Conservation (phyloP, 2,888 invertebrate genomes). For the Odontothrips loti region DNA sequence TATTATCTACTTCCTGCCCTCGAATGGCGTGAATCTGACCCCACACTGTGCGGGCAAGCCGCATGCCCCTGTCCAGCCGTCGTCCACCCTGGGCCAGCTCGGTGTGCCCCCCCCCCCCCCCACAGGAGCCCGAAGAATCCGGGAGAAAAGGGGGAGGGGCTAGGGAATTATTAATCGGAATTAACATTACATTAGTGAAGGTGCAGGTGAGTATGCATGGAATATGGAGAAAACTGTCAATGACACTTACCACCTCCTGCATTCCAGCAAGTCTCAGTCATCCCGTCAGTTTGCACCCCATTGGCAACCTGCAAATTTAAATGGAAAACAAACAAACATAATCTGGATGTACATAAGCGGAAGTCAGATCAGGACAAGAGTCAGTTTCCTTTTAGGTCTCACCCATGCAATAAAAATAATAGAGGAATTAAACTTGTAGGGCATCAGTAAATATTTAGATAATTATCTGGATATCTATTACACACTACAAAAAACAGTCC, state of each 20-base stretch:
- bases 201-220: background rate
- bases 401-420: background rate
- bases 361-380: background rate
- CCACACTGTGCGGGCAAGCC: too few relatives aligned
- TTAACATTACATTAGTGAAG: too few relatives aligned
- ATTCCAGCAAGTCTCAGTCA: conserved; percentile 77
- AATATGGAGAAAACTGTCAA: conserved; percentile 30
- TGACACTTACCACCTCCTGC: conserved; percentile 65
- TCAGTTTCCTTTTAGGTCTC: background rate
- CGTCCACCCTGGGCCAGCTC: conserved; percentile 3
- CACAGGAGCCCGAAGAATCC: background rate
- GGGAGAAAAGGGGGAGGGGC: too few relatives aligned
- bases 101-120: too few relatives aligned
- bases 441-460: background rate
- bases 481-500: too few relatives aligned
- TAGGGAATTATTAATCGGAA: too few relatives aligned
- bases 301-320: conserved; percentile 36
- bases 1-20: background rate
- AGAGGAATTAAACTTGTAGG: background rate
- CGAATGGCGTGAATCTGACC: too few relatives aligned
- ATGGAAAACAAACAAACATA: conserved; percentile 30
- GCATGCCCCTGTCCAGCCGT: background rate
- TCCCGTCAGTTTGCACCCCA: conserved; percentile 50
- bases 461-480: background rate
- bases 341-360: background rate